A percentile compares a stretch with the other conserved stretches of the same genome.
Conservation (phyloP, 2,888 invertebrate species). For the Spodoptera picta region DNA sequence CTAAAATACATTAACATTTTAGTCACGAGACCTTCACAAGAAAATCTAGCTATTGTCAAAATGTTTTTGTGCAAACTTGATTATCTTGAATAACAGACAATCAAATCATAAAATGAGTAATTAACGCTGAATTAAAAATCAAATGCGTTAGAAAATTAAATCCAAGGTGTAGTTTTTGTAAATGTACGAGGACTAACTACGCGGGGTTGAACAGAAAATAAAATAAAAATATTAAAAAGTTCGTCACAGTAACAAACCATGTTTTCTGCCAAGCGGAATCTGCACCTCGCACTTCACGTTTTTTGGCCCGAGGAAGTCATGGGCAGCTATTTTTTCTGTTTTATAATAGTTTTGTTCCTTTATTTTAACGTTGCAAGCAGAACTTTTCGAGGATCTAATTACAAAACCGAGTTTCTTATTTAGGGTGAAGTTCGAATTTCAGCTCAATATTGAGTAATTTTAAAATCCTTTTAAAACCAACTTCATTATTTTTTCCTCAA, state of each 20-base stretch:
- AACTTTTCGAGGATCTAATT: too few species aligned
- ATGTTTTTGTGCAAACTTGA: neutral
- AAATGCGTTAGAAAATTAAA: too few species aligned
- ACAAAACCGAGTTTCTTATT: neutral
- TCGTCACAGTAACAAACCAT: slow-evolving; percentile 3
- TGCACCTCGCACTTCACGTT: slow-evolving; percentile 7
- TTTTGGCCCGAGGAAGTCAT: neutral
- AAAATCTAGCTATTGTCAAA: neutral
- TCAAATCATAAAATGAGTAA: too few species aligned
- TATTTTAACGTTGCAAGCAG: too few species aligned
- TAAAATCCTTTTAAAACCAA: too few species aligned
- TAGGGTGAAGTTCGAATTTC: too few species aligned
- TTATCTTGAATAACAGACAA: too few species aligned
- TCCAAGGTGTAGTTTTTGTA: neutral
- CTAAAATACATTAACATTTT: too few species aligned
- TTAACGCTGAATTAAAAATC: too few species aligned
- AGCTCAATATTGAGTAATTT: too few species aligned
- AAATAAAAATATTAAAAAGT: neutral
- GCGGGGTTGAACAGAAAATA: neutral
- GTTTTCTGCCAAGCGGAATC: neutral
- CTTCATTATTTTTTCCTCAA: too few species aligned
- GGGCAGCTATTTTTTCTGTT: neutral
- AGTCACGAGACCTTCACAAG: neutral
- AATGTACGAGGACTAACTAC: neutral
- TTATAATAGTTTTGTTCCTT: neutral